Evolutionary conservation across 2,888 invertebrate species (phyloP).

Genomic region (Cheilosia soror): DNA sequence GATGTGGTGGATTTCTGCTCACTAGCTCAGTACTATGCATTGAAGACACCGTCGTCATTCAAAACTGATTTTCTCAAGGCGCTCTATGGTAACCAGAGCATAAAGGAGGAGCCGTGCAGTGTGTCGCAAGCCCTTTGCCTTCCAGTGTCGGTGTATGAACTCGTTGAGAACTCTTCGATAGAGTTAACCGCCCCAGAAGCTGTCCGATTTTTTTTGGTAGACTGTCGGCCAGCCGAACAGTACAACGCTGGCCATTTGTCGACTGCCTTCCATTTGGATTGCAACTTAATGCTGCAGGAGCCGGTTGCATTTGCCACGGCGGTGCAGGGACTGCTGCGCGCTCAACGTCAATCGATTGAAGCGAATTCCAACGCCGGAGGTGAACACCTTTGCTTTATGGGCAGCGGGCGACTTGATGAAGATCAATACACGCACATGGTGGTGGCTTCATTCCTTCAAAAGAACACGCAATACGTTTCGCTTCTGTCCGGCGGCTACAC

Average conservation of each 20-base stretch:
- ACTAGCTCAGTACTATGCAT: constrained; percentile 96
- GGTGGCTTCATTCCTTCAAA: constrained; percentile 97
- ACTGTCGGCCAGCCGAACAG: constrained; percentile 98
- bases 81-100: constrained; percentile 86
- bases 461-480: constrained; percentile 96
- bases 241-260: constrained; percentile 98
- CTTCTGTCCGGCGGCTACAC: constrained; percentile 96
- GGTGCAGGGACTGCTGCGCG: constrained; percentile 93
- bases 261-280: constrained; percentile 98
- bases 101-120: constrained; percentile 85
- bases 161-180: constrained; percentile 92
- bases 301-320: constrained; percentile 97
- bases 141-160: constrained; percentile 97
- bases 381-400: constrained; percentile 95
- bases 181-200: constrained; percentile 87
- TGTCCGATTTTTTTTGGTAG: constrained; percentile 96
- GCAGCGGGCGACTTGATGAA: constrained; percentile 96
- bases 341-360: constrained; percentile 94
- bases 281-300: constrained; percentile 98
- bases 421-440: constrained; percentile 99
- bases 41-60: constrained; percentile 96
- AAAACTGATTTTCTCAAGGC: constrained; percentile 91
- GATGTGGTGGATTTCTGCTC: constrained; percentile 99
- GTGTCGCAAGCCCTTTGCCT: constrained; percentile 93
- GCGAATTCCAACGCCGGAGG: constrained; percentile 94